A percentile compares a stretch with the other conserved stretches of the same genome.
phyloP scores from a whole-genome alignment of 2,888 invertebrate species.

The Orthosia incerta region DNA sequence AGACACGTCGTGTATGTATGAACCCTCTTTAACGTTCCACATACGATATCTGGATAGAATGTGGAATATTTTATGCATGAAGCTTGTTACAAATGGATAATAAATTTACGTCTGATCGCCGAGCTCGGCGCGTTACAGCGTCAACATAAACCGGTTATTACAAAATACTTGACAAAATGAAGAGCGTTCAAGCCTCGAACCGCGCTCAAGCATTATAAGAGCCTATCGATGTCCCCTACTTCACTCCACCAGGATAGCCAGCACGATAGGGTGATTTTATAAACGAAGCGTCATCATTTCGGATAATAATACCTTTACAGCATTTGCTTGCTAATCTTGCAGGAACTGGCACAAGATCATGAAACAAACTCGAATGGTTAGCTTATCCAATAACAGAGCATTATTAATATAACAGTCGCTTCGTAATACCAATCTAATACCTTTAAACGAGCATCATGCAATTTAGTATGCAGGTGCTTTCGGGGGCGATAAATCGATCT shows the following conservation, averaged over 20 bases:
- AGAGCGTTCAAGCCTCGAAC: conserved; percentile 42
- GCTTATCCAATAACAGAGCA: neutral
- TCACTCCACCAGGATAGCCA: conserved; percentile 2
- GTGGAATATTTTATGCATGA: conserved; percentile 43
- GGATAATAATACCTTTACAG: neutral
- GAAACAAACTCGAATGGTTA: neutral
- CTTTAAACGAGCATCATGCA: too few species aligned
- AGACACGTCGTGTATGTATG: conserved; percentile 15
- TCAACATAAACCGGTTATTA: conserved; percentile 56
- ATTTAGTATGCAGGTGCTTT: too few species aligned
- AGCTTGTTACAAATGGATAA: conserved; percentile 44
- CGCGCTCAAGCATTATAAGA: conserved; percentile 23
- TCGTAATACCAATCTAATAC: neutral
- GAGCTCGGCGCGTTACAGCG: conserved; percentile 29
- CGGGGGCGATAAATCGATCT: too few species aligned
- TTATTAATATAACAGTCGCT: neutral
- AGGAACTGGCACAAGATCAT: conserved; percentile 6
- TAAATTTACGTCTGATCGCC: conserved; percentile 40
- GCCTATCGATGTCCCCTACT: conserved; percentile 14
- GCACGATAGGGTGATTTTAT: conserved; percentile 2
- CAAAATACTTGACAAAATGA: conserved; percentile 55
- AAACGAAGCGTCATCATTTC: neutral
- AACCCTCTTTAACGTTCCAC: conserved; percentile 19
- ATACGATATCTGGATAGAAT: conserved; percentile 41
- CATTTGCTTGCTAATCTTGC: conserved; percentile 13